A percentile compares a stretch with the other conserved stretches of the same genome.
Conservation (phyloP, 2,113 vertebrate genomes). For the Acrocephalus arundinaceus region DNA sequence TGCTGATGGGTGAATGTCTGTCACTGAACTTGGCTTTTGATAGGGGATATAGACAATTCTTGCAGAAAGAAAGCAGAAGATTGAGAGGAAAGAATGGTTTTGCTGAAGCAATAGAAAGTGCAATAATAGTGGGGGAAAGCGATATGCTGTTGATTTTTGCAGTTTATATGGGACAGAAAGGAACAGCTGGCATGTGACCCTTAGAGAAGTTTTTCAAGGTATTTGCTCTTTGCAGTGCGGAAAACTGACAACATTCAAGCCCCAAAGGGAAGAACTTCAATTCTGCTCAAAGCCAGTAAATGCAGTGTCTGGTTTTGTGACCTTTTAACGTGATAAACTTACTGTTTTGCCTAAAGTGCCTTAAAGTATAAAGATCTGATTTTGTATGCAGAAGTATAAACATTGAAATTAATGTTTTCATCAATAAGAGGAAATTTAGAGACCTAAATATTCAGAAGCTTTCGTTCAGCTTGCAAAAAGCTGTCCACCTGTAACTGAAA, state of each 20-base stretch:
- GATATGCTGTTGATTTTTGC: background rate
- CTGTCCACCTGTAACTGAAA: background rate
- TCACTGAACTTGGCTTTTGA: background rate
- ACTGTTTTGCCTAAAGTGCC: background rate
- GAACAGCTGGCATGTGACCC: background rate
- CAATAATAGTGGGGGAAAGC: background rate
- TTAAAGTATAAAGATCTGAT: background rate
- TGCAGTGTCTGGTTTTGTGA: background rate
- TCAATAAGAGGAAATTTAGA: background rate
- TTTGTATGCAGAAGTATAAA: background rate
- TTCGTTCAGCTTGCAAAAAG: background rate
- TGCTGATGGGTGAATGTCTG: background rate
- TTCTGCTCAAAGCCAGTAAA: background rate
- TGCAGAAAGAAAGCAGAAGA: background rate
- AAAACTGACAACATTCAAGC: background rate
- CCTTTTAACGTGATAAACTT: background rate
- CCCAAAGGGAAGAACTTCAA: background rate
- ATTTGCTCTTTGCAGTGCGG: background rate
- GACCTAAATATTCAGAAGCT: background rate
- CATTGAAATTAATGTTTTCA: background rate
- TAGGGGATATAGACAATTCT: background rate
- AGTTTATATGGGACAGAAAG: background rate
- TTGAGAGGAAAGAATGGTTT: background rate
- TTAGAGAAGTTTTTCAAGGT: background rate
- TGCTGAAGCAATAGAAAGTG: background rate